Evolutionary conservation across 2,888 invertebrate species (phyloP).

Genomic region (Ommatoiulus sabulosus): DNA sequence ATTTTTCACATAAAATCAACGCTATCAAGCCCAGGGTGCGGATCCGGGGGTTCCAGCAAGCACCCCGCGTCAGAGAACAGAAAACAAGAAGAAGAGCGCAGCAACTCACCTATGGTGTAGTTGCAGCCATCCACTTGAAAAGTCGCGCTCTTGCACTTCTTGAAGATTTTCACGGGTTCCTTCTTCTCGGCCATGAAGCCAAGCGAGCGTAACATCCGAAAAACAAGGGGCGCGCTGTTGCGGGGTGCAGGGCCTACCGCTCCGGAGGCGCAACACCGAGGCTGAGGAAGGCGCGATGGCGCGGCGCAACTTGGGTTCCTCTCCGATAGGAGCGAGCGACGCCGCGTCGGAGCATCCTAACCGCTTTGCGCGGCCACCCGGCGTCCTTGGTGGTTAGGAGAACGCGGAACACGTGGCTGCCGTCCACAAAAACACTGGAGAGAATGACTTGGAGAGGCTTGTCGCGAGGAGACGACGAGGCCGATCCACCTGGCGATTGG

Average conservation of each 20-base stretch:
- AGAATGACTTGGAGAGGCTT: no score
- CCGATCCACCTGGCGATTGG: conserved; percentile 40
- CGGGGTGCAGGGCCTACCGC: neutral
- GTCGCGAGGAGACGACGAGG: no score
- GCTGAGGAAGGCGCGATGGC: neutral
- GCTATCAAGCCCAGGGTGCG: no score
- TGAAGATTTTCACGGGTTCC: conserved; percentile 60
- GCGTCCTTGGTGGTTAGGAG: no score
- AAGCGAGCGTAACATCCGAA: neutral
- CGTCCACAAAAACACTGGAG: no score
- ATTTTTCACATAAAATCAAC: no score
- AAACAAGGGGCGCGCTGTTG: neutral
- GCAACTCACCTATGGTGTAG: conserved; percentile 86
- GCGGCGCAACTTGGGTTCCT: neutral
- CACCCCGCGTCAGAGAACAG: no score
- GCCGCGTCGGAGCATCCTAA: neutral
- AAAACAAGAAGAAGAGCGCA: neutral
- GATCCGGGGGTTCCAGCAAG: no score
- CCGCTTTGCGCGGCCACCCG: no score
- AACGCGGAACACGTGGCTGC: no score
- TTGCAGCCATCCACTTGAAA: conserved; percentile 88
- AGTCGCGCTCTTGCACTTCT: conserved; percentile 83
- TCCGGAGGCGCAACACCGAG: neutral
- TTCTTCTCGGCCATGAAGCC: conserved; percentile 57
- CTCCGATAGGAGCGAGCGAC: neutral